phyloP scores from a whole-genome alignment of 2,888 invertebrate genomes.

The Aproaerema taeniolella region DNA sequence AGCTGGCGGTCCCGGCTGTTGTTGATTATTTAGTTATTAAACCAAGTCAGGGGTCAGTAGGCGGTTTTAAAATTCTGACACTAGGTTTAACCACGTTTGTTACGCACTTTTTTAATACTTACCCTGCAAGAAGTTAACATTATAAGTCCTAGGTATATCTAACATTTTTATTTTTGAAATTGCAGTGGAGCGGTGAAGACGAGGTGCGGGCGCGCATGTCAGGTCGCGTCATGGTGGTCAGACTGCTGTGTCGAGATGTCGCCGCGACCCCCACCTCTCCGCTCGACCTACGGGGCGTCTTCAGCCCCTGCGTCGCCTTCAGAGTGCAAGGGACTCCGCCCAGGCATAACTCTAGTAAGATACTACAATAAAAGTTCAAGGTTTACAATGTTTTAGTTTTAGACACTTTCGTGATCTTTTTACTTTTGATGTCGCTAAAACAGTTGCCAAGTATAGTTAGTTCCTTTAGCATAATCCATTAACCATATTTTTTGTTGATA shows the following conservation, averaged over 20 bases:
- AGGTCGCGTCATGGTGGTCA: slow-evolving; percentile 88
- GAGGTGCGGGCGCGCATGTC: slow-evolving; percentile 86
- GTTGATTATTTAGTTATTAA: too few species aligned
- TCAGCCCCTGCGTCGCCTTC: slow-evolving; percentile 91
- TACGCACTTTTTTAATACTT: too few species aligned
- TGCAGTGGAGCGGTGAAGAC: slow-evolving; percentile 90
- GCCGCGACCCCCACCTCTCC: slow-evolving; percentile 70
- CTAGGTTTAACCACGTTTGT: too few species aligned
- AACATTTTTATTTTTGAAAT: too few species aligned
- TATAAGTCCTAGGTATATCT: too few species aligned
- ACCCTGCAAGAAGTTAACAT: too few species aligned
- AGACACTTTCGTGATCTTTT: neutral
- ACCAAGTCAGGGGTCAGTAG: too few species aligned
- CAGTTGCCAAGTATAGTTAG: neutral
- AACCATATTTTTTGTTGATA: too few species aligned
- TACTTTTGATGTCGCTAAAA: neutral
- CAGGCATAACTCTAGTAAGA: slow-evolving; percentile 79
- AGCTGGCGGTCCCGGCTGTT: too few species aligned
- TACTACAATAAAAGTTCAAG: too few species aligned
- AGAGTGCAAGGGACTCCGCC: slow-evolving; percentile 89
- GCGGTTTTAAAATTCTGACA: too few species aligned
- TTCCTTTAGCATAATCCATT: too few species aligned
- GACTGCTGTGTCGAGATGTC: slow-evolving; percentile 87
- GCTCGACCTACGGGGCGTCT: slow-evolving; percentile 78
- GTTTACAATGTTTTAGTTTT: slow-evolving; percentile 5